Base-by-base conservation (phyloP, 2,888 invertebrate genomes). In the Hydroisotoma schaefferi region DNA sequence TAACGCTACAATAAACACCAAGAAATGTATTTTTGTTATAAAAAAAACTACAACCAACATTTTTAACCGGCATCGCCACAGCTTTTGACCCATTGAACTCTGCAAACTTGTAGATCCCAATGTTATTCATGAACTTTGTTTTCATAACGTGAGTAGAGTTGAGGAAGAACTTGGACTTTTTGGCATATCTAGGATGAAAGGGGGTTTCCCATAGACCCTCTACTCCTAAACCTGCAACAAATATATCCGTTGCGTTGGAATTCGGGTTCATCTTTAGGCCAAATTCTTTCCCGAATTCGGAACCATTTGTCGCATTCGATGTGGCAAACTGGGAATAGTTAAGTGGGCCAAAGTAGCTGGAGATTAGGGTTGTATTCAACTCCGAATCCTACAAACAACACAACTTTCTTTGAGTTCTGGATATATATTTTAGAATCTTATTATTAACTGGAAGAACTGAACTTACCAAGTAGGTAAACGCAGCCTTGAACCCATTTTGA, bases 101-200 rank as follows among this genome's bases (percentile, higher is more conserved):
- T 1, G 65, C 68, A 40, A 65, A 63, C 48, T 68, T 66, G 54
- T 69, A 71, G 49, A 68, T 65, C 10, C 71, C 71, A 40, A 69
- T 68, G 55, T 68, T 69, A 33, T 63, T 67, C 61, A 67, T 59
- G 59, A 65, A 71, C 55, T 61, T 61, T 18, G 67, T 58, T 61
- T 69, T 69, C 38, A 69, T 59, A 15, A 68, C 69, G 59, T 71
- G 69, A 25, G 71, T 71, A 12, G 56, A 60, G 61, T 71, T 71
- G 22, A 71, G 46, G 56, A 61, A 71, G 63, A 71, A 70, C 37
- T 60, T 57, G 1, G 55, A 51, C 23, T 58, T 65, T 18, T 62
- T 57, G 20, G 66, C 61, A 55, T 70, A 68, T 26, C 67, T 55
- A 20, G 61, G 61, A 58, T 67, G 67, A 44, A 71, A 71, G 3